Base-by-base conservation (phyloP, 2,888 invertebrate genomes). In the Macrosoma leucophasiata region DNA sequence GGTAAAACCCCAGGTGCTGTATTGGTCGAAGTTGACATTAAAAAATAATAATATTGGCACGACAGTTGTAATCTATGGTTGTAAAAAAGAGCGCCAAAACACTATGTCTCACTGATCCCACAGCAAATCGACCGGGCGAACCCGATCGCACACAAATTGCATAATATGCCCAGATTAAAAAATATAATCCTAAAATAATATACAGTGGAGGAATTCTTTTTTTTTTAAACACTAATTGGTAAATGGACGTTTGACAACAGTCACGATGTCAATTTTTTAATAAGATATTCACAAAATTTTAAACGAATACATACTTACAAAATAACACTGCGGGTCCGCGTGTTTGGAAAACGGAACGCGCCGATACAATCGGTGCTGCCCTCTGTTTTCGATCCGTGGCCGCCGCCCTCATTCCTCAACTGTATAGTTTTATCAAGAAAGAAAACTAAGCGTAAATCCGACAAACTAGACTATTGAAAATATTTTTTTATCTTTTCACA, bases 151-250 rank as follows among this genome's bases (percentile, higher is more conserved):
- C 21, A 55, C 49, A 54, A 54, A 57, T 50, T 65, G 68, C 69
- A 61, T 55, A 46, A 62, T 54, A 59, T 58, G 62, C 62, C 63
- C 67, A 60, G 54, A 50, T 52, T 52, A 57, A 54, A 30, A 58
- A 62, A 62, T 62, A 68, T 55, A 36, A 57, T 60, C 63, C 70
- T n/a, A n/a, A 71, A 64, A 65, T 62, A 64, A 71, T 76, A 79
- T 76, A 81, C 79, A 81, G 79, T 71, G 68, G 78, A 81, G 82
- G 78, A 81, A 82, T 73, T 62, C 38, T 29, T 41, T 24, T 45
- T n/a, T 17, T 17, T 5, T 13, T 49, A 44, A 51, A 59, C 55
- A 64, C 63, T 72, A 65, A 74, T 64, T 60, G 58, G 57, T 73
- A 71, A 73, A 74, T 78, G 78, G 79, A 79, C 79, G 74, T 71